Base-by-base conservation (phyloP, 2,888 invertebrate species). In the Alcis repandata region DNA sequence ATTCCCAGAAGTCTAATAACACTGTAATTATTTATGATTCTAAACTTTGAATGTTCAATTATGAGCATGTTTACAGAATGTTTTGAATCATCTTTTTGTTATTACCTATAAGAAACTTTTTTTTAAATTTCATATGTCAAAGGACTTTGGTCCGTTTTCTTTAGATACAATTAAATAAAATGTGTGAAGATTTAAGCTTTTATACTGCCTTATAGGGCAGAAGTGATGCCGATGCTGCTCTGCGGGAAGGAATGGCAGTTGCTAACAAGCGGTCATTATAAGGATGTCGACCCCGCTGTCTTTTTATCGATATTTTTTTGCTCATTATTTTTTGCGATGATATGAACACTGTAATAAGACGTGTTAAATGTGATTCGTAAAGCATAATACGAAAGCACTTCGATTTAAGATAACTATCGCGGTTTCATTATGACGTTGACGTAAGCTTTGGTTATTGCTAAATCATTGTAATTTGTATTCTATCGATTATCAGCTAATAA, bases 261-360 rank as follows among this genome's bases (percentile, higher is more conserved):
- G 86, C 88, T 92, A 92, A 92, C 92, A 92, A 92, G 92, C 79
- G 81, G 79, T 84, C 85, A 84, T 91, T 90, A 89, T 91, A 91
- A 89, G 90, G 88, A 89, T 86, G 90, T 87, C 80, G 82, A 85
- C 81, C 84, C 79, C 70, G 62, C 58, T 63, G 71, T 70, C 76
- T 78, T 71, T 69, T 68, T 87, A 87, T 89, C 89, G 89, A 90
- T 87, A 79, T 57, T 80, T 87, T 87, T 87, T 85, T 83, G 77
- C 75, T 73, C 65, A 72, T 74, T 76, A 71, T 80, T 83, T 84
- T 85, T 70, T 84, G 75, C 73, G 71, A 67, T 69, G 63, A 73
- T 58, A 67, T 68, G 73, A 75, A 78, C 67, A 60, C 75, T 64
- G 59, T 70, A 66, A 67, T 67, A 67, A 63, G 56, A 63, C 45